Evolutionary conservation across 2,888 invertebrate species (phyloP).

Genomic region (Brachyopa scutellaris): DNA sequence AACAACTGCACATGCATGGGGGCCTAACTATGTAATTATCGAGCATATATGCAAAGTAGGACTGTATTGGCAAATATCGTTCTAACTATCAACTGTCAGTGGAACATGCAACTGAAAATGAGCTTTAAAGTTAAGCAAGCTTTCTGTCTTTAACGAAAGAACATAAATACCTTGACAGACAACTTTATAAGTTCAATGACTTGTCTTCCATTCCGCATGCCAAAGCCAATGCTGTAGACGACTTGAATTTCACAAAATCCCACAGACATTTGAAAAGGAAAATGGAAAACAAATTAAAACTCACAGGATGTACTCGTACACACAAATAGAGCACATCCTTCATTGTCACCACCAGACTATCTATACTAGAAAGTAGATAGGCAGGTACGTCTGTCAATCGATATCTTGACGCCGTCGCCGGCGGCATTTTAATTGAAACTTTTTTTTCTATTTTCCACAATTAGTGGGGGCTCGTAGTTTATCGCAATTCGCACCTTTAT

Average conservation of each 20-base stretch:
- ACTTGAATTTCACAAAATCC: conserved; percentile 38
- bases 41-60: no score
- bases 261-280: conserved; percentile 28
- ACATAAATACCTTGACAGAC: no score
- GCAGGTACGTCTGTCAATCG: conserved; percentile 43
- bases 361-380: no score
- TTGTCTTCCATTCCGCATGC: not conserved
- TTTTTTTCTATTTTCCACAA: conserved; percentile 44
- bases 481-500: conserved; percentile 48
- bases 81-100: not conserved
- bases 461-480: conserved; percentile 46
- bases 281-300: conserved; percentile 36
- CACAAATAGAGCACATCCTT: conserved; percentile 36
- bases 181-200: conserved; percentile 51
- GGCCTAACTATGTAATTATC: not conserved
- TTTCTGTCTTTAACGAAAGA: no score
- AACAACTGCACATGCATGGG: conserved; percentile 1
- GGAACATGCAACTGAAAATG: no score
- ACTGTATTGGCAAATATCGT: no score
- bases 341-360: conserved; percentile 20
- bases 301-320: conserved; percentile 2
- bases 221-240: conserved; percentile 28
- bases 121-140: not conserved
- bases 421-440: conserved; percentile 38
- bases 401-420: conserved; percentile 21